A percentile compares a stretch with the other conserved stretches of the same genome.
Conservation (phyloP, 2,113 vertebrate genomes). For the Hipposideros armiger region DNA sequence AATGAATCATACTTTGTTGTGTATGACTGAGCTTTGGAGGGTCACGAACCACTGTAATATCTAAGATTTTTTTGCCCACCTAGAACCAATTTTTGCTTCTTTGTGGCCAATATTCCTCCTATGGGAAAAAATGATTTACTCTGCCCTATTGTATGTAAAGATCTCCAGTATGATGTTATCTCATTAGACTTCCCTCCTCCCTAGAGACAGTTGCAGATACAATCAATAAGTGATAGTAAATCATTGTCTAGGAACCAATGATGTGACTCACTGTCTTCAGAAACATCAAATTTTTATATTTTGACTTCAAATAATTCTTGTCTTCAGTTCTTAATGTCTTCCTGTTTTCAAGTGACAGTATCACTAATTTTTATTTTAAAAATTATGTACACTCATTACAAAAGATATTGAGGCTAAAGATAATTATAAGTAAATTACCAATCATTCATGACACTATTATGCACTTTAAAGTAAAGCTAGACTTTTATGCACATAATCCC, state of each 20-base stretch:
- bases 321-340: background rate
- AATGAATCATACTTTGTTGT: background rate
- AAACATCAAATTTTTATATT: background rate
- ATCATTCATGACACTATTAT: background rate
- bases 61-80: background rate
- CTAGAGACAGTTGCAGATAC: background rate
- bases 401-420: background rate
- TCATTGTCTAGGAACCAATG: background rate
- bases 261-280: background rate
- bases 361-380: background rate
- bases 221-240: background rate
- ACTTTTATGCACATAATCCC: background rate
- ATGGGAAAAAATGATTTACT: background rate
- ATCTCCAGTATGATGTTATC: background rate
- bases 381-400: background rate
- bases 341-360: constrained; percentile 10
- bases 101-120: background rate
- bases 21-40: background rate
- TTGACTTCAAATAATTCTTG: background rate
- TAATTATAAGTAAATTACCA: background rate
- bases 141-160: background rate
- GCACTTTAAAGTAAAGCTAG: background rate
- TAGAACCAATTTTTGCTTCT: background rate
- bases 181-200: background rate
- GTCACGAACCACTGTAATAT: background rate